Base-by-base conservation (phyloP, 2,888 invertebrate genomes). In the Mythimna impura region DNA sequence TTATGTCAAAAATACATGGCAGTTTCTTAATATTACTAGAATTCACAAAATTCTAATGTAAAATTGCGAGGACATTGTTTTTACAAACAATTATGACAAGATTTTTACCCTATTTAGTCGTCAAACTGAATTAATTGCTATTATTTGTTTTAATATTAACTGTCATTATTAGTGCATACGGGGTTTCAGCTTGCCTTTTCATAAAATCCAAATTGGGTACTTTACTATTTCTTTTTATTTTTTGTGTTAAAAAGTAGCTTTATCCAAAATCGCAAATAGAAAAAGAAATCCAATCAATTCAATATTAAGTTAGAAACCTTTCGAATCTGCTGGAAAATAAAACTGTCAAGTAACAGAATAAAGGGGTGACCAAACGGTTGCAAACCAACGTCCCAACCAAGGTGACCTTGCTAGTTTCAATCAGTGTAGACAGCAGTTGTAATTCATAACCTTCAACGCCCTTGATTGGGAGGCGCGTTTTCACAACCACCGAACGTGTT, bases 1-100 rank as follows among this genome's bases (percentile, higher is more conserved):
- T 84, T 76, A 81, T 83, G 81, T 85, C 78, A 84, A 83, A 85
- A 85, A 84, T 82, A 88, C 83, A 88, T 87, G 85, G 86, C 87
- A 85, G 80, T 83, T 83, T 67, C 80, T 82, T 76, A 81, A 74
- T 69, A 80, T 77, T 76, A 85, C 73, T 64, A 76, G 43, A 68
- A 72, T 84, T 79, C 70, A 82, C 79, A 82, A 85, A 77, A 78
- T 61, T 74, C 66, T 73, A 75, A 76, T 57, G 66, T 75, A 72
- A 81, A 71, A 76, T 79, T 87, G 85, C 87, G 87, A 87, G 86
- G 86, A 78, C 70, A 79, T 76, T 81, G 78, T 75, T 74, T 75
- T 66, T 78, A 79, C 69, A 77, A 43, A 78, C 70, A 77, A 76
- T 76, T 63, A 72, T 82, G 73, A 82, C 73, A 77, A 83, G 73